These are phyloP conservation scores for Pristionchus fissidentatus DNA, from an alignment of 2,888 invertebrate genomes.

Conservation along the genomic window DNA sequence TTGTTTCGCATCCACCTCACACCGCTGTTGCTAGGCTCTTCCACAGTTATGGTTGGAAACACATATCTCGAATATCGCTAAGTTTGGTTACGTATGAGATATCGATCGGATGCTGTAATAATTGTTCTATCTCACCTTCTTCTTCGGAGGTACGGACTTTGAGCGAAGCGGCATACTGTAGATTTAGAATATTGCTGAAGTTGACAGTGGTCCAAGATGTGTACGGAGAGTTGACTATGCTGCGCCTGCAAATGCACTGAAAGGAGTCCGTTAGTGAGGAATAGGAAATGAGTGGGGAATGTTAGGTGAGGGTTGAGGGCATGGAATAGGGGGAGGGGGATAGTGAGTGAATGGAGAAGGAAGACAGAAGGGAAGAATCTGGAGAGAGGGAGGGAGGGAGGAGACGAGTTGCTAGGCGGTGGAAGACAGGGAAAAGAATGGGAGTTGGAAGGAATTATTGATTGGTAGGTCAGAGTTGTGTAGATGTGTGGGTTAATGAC, in stretches of 20 bases:
- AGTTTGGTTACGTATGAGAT: not conserved
- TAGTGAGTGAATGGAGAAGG: slow-evolving; percentile 23
- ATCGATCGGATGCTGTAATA: not conserved
- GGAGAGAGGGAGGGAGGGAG: not conserved
- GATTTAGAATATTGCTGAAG: not conserved
- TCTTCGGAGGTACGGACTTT: slow-evolving; percentile 37
- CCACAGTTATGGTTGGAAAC: no score
- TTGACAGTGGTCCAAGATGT: not conserved
- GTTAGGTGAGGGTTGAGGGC: not conserved
- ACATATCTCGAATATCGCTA: no score
- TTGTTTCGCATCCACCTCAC: not conserved
- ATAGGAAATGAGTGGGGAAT: not conserved
- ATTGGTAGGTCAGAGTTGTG: no score
- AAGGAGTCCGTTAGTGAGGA: slow-evolving; percentile 29
- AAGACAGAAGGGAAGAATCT: slow-evolving; percentile 12
- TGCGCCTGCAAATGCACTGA: not conserved
- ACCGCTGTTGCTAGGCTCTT: slow-evolving; percentile 3
- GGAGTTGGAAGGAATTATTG: slow-evolving; percentile 13
- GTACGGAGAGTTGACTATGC: not conserved
- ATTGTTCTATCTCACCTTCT: not conserved
- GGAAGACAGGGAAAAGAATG: not conserved
- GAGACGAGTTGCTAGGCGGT: slow-evolving; percentile 32
- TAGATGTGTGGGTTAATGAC: not conserved
- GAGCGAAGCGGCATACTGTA: slow-evolving; percentile 17
- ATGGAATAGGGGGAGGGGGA: not conserved